phyloP scores from a whole-genome alignment of 2,888 invertebrate species.

The Meiosimyza platycephala region DNA sequence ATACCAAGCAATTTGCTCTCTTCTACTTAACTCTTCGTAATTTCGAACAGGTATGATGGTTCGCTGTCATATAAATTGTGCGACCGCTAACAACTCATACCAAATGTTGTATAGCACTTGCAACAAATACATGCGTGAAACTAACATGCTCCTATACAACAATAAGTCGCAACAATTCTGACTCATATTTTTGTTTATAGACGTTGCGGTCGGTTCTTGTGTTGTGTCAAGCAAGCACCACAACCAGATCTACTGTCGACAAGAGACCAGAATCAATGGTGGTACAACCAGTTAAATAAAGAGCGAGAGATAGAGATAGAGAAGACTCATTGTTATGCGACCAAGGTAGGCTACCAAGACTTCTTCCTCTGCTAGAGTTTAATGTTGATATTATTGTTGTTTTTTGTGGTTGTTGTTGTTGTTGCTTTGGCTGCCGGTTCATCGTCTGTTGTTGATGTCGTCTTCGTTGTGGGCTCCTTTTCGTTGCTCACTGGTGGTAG shows the following conservation, averaged over 20 bases:
- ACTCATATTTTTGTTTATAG: slow-evolving; percentile 31
- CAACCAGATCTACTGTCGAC: neutral
- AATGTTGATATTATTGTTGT: slow-evolving; percentile 38
- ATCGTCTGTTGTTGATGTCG: slow-evolving; percentile 36
- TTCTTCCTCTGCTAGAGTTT: neutral
- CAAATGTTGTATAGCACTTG: too few species aligned
- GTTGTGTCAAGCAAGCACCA: neutral
- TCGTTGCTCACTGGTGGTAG: slow-evolving; percentile 30
- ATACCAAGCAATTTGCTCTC: neutral
- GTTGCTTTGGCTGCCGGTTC: neutral
- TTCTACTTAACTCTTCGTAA: slow-evolving; percentile 6
- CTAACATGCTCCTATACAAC: neutral
- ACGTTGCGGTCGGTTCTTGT: slow-evolving; percentile 19
- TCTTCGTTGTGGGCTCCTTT: slow-evolving; percentile 50
- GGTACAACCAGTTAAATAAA: neutral
- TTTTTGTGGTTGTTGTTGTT: slow-evolving; percentile 24
- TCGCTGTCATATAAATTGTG: neutral
- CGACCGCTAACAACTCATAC: too few species aligned
- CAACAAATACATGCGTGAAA: too few species aligned
- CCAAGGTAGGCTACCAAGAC: neutral
- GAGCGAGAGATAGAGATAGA: neutral
- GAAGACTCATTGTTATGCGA: slow-evolving; percentile 28
- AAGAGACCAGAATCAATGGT: neutral
- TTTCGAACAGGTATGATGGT: neutral
- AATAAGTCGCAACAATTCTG: neutral